Base-by-base conservation (phyloP, 2,113 vertebrate species). In the Irena cyanogastra region DNA sequence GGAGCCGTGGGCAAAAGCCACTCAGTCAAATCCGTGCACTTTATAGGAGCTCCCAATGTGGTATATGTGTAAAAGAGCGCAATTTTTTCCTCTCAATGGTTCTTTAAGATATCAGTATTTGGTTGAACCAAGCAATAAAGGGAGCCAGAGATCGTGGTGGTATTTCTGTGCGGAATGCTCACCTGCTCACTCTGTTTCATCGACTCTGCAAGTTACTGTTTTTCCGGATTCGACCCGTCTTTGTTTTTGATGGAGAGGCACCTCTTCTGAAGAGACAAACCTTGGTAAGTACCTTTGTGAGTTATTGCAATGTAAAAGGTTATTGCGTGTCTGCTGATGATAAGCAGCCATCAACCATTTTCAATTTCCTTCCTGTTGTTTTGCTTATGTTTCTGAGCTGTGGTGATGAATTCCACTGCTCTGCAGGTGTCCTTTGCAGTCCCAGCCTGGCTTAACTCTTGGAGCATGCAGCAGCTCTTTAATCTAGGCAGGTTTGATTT, bases 111-210 rank as follows among this genome's bases (percentile, higher is more conserved):
- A 99, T 99, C 94, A 99, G 99, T 86, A 99, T 99, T 96, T 99
- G 99, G 99, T 97, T 99, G 91, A 99, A 99, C 97, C 99, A 99
- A 94, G 99, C 99, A 3, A 97, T 99, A 61, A 99, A 99, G 96
- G 99, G 99, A 16, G 98, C 98, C 71, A 98, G 99, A 54, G 99
- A 99, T 93, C 98, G 91, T 16, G 97, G 98, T 4, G 99, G 99
- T 37, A 97, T 98, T 93, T 96, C 98, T 1, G 87, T 99, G 30
- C 98, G 98, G 59, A 99, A 99, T 44, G 99, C 99, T 63, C 99
- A 99, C 84, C 99, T 99, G 56, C 98, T 99, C 93, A 99, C 99
- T 11, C 97, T 99, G 65, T 99, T 99, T 74, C 97, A 99, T 84
- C 99, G 99, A 7, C 98, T 99, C 93, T 99, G 99, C 95, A 99